Base-by-base conservation (phyloP, 2,797 vertebrate genomes). In the Lateolabrax maculatus region DNA sequence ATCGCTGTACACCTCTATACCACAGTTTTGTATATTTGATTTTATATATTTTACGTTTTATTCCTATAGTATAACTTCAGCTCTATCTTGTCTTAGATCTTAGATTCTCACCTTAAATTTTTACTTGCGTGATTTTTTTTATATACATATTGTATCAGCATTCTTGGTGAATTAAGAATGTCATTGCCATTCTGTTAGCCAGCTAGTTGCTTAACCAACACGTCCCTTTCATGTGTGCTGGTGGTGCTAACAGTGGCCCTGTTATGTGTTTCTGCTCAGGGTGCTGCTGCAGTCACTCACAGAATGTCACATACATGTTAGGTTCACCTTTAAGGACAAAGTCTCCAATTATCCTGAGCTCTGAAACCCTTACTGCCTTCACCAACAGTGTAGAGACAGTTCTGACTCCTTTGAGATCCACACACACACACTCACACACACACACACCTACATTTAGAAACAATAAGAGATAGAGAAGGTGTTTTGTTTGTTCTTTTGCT, bases 311-410 rank as follows among this genome's bases (percentile, higher is more conserved):
- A 70, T 76, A 61, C 71, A 72, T 84, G 66, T 77, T 81, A 83
- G 58, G 67, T 65, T 89, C 81, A 88, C 83, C 83, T 86, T 83
- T 82, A 61, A 74, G 75, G 77, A 77, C 65, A 78, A 87, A 77
- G 66, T 39, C 53, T 65, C 88, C 78, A 87, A 86, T 87, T 90
- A 90, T 83, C 48, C 43, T 23, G 68, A 80, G 62, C 67, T 68
- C 77, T 48, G 62, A 84, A 58, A 55, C 41, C 63, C 29, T 57
- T 21, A 65, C 58, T 79, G 53, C 68, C 39, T 49, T 62, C 71
- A 72, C n/a, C 21, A 46, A 60, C 66, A 66, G 71, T 61, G 58
- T n/a, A 44, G 37, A 53, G 62, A 44, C 57, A 71, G 27, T 8
- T 63, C 48, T 63, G 61, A 58, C 29, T 48, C 39, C 61, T 74